Base-by-base conservation (phyloP, 37 sponge, comb jelly and placozoan species). In the Eunapius fragilis region DNA sequence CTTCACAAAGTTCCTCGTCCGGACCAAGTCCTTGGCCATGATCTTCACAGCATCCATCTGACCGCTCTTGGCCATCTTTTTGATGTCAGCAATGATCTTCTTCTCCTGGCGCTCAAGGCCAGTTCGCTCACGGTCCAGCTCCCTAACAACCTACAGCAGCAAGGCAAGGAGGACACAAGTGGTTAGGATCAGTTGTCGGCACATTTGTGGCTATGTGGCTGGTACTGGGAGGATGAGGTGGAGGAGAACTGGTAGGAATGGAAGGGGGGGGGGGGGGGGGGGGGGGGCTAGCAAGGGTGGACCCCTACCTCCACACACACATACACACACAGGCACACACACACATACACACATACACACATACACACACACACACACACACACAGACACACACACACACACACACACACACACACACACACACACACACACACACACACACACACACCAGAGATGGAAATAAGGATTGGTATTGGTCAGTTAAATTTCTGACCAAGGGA, bases 31-130 rank as follows among this genome's bases (percentile, higher is more conserved):
- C 68, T 94, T 94, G 22, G 95, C 95, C 95, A 94, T 95, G 38
- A 92, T 95, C 84, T 89, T 93, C 41, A 93, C 96, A 1, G 93
- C 93, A 33, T 92, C 96, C 98, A 98, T 98, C 69, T 98, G 96
- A 17, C 98, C 98, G 49, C 92, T 92, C 84, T 96, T 96, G 36
- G 98, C 98, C 98, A 98, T 98, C 75, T 98, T 98, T 88, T 96
- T 96, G 87, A 98, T 98, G 76, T 98, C 98, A 9, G 71, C 87
- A 30, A 98, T 92, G 23, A 98, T 82, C 81, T 98, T 94, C 91
- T 98, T 98, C 83, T 98, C 98, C 69, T 98, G 98, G 36, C 88
- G 86, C 78, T 98, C 98, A 50, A 98, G 50, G 36, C 89, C 86
- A 2, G 83, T 50, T 24, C 95, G 37, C 76, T 98, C 98, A 48